A percentile compares a stretch with the other conserved stretches of the same genome.
Conservation (phyloP, 2,888 invertebrate genomes). For the Lymantria dispar region DNA sequence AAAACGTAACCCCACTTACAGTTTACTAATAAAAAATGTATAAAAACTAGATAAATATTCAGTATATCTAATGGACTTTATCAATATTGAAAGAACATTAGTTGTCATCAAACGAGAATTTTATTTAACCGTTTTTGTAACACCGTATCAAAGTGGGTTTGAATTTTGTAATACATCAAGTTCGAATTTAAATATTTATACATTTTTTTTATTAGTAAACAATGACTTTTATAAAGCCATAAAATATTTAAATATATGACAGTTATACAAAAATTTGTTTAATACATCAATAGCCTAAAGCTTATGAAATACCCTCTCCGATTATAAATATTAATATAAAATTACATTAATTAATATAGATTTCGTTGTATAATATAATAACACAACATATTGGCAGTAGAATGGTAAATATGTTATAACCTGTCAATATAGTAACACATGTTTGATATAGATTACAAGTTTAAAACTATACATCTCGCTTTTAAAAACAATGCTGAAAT, state of each 20-base stretch:
- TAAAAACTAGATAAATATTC: background rate
- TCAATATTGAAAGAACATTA: background rate
- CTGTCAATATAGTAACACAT: no score
- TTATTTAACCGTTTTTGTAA: background rate
- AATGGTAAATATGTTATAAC: background rate
- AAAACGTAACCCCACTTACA: background rate
- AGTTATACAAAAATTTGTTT: background rate
- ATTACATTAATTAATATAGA: conserved; percentile 4
- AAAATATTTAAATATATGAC: background rate
- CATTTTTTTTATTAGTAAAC: conserved; percentile 6
- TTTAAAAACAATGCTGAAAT: no score
- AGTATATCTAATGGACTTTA: background rate
- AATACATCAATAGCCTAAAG: conserved; percentile 8
- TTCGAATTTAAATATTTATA: background rate
- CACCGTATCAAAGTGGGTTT: background rate
- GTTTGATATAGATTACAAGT: no score
- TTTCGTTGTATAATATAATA: conserved; percentile 20
- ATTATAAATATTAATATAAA: conserved; percentile 14
- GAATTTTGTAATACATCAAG: background rate
- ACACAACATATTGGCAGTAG: background rate
- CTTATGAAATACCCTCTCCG: conserved; percentile 33
- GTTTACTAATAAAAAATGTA: conserved; percentile 5
- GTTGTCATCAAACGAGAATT: no score
- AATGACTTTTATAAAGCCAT: conserved; percentile 1
- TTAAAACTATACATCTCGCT: no score